phyloP scores from a whole-genome alignment of 2,113 vertebrate species.

The Eretmodus cyanostictus region DNA sequence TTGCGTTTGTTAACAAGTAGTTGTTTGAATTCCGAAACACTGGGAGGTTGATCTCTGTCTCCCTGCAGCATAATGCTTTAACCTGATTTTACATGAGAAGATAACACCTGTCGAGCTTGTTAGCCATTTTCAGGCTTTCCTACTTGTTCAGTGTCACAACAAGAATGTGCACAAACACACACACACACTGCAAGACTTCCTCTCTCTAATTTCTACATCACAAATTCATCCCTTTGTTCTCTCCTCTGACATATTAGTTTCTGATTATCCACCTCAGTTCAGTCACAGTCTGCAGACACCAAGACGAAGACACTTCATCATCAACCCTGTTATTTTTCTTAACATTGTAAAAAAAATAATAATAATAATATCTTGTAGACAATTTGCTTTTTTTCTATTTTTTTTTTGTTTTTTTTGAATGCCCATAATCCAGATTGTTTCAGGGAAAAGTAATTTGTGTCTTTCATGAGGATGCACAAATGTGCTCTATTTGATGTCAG shows the following conservation, averaged over 20 bases:
- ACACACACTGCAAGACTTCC: background rate
- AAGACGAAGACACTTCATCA: background rate
- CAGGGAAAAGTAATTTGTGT: background rate
- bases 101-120: background rate
- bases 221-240: background rate
- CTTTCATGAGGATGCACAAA: background rate
- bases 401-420: background rate
- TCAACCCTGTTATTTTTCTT: background rate
- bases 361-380: no score
- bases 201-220: background rate
- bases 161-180: background rate
- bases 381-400: background rate
- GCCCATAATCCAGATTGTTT: background rate
- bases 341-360: background rate
- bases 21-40: background rate
- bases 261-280: background rate
- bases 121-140: background rate
- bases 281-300: background rate
- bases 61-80: background rate
- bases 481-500: background rate
- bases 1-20: constrained; percentile 6
- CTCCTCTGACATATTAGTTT: background rate
- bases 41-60: background rate
- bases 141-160: background rate
- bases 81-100: background rate